Evolutionary conservation across 2,888 invertebrate genomes (phyloP), one percentile per base, ranked within the genome.

Genomic region (Globia sparganii): DNA sequence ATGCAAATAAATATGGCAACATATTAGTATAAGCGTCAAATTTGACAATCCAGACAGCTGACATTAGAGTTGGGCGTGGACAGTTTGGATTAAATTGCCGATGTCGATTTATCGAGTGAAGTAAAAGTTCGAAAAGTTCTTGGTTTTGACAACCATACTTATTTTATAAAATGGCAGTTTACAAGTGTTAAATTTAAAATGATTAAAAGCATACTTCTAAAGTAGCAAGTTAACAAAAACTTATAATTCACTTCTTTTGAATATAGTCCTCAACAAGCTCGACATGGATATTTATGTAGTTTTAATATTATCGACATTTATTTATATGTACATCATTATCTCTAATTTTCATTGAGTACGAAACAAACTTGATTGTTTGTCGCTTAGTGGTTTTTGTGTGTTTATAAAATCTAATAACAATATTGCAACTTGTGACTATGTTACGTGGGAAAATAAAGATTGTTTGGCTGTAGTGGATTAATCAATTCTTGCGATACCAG

Each of bases 301-400:
- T 46, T 58, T 15, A 37, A 43, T 28, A 8, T 25, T 74, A 28
- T 58, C 56, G 64, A 28, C 3, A 40, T 28, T 34, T 49, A 34
- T 15, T 11, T 4, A 31, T 53, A 18, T 28, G 1, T 1, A 31
- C 80, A 66, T 21, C 70, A 80, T 70, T 80, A 77, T 58, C n/a
- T 67, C 67, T 68, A 21, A 67, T 80, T 75, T 75, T 43, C n/a
- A 40, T 77, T 46, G n/a, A 53, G 18, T 58, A 64, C 37, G 79
- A 79, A 78, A 79, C 46, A 62, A 79, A 79, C 46, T 64, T 49
- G 67, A 74, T 79, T 68, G 62, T 67, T 34, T 77, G 65, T 78
- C 65, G 78, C 49, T 11, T 80, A 62, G 21, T 72, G n/a, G 77
- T 59, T 77, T 71, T 64, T 73, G 78, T 72, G 66, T 58, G 34